Evolutionary conservation across 2,888 invertebrate species (phyloP).

Genomic region (Trissolcus japonicus): DNA sequence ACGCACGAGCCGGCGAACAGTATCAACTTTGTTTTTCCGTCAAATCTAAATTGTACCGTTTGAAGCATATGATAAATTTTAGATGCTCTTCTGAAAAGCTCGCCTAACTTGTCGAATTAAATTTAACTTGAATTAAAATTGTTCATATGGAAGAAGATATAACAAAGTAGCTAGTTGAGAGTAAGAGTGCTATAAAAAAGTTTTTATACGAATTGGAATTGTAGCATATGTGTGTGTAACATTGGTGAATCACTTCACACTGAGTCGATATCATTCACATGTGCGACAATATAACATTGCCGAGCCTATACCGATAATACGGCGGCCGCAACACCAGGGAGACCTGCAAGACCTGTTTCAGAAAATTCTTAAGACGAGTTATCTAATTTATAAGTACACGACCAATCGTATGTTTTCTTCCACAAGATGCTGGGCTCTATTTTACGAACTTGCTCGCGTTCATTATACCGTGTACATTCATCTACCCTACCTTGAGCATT

Average conservation of each 20-base stretch:
- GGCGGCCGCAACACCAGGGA: constrained; percentile 63
- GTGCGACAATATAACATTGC: constrained; percentile 55
- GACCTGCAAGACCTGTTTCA: constrained; percentile 65
- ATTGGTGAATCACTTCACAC: constrained; percentile 35
- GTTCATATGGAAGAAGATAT: too few relatives aligned
- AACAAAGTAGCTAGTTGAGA: too few relatives aligned
- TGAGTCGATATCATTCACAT: constrained; percentile 55
- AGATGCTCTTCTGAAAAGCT: neutral
- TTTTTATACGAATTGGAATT: neutral
- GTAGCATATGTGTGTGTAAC: constrained; percentile 5
- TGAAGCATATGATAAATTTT: neutral
- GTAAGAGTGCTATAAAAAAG: too few relatives aligned
- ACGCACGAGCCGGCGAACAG: constrained; percentile 27
- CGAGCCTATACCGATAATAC: constrained; percentile 58
- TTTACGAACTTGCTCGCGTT: too few relatives aligned
- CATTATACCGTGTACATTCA: too few relatives aligned
- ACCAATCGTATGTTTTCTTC: too few relatives aligned
- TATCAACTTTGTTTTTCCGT: neutral
- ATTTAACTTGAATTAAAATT: too few relatives aligned
- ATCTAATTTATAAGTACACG: constrained; percentile 57
- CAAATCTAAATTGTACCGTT: neutral
- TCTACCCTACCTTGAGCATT: too few relatives aligned
- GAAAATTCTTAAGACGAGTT: constrained; percentile 61
- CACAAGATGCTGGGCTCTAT: too few relatives aligned
- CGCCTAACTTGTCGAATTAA: too few relatives aligned